Conservation (phyloP, 2,797 vertebrate genomes). For the Cetoscarus ocellatus region DNA sequence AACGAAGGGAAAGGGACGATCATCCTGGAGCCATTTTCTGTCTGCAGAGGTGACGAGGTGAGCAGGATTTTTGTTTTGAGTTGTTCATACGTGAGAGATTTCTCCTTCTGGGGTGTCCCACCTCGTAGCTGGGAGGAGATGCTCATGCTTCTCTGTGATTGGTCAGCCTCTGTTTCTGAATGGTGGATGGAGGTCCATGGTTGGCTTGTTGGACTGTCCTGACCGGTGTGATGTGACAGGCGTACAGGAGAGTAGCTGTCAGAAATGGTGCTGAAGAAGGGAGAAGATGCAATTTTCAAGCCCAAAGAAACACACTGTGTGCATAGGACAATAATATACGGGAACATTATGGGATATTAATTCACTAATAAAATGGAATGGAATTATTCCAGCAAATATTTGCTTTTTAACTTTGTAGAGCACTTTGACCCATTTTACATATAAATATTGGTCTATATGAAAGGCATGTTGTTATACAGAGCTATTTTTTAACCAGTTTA, state of each 20-base stretch:
- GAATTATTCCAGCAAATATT: too few species aligned
- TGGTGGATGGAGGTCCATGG: slow-evolving; percentile 4
- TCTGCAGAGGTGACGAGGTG: neutral
- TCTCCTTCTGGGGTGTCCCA: neutral
- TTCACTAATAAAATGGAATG: too few species aligned
- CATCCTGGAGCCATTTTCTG: neutral
- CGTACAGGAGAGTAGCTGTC: slow-evolving; percentile 32
- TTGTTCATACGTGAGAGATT: neutral
- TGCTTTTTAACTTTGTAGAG: too few species aligned
- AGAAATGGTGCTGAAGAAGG: slow-evolving; percentile 37
- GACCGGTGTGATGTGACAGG: slow-evolving; percentile 5
- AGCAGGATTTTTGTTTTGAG: neutral
- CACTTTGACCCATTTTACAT: too few species aligned
- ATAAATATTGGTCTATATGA: too few species aligned
- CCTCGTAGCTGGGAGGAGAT: neutral
- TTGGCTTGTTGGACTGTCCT: slow-evolving; percentile 1
- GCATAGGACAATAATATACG: too few species aligned
- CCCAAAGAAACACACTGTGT: too few species aligned
- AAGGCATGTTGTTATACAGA: too few species aligned
- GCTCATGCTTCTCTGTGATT: slow-evolving; percentile 17
- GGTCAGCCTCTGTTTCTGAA: slow-evolving; percentile 11
- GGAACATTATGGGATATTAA: too few species aligned
- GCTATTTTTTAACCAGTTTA: too few species aligned
- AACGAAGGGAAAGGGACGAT: neutral
- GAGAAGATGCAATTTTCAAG: neutral